A percentile compares a stretch with the other conserved stretches of the same genome.
phyloP scores from a whole-genome alignment of 1,140 invertebrate genomes.

The Proales similis region DNA sequence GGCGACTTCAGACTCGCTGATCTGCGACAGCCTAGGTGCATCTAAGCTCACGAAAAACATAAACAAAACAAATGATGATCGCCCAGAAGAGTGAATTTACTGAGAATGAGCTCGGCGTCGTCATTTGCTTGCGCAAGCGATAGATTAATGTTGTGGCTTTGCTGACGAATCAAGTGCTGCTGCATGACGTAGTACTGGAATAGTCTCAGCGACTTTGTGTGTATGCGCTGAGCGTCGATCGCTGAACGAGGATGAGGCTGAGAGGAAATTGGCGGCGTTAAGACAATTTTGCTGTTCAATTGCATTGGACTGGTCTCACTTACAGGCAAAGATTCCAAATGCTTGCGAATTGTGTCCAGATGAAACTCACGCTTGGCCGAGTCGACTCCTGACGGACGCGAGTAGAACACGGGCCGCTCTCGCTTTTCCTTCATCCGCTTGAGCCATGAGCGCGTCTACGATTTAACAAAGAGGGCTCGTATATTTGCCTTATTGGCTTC shows the following conservation, averaged over 20 bases:
- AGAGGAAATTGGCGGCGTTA: background rate
- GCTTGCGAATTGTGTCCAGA: conserved; percentile 26
- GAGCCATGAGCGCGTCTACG: conserved; percentile 12
- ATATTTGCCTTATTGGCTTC: too few species aligned
- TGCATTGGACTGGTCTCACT: background rate
- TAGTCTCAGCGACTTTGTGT: conserved; percentile 12
- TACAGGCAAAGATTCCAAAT: conserved; percentile 30
- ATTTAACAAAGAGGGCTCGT: too few species aligned
- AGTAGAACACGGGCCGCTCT: conserved; percentile 2
- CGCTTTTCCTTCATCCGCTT: conserved; percentile 11
- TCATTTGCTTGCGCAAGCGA: conserved; percentile 3
- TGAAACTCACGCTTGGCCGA: background rate
- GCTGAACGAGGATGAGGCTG: conserved; percentile 17
- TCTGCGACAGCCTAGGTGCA: conserved; percentile 13
- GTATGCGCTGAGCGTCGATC: background rate
- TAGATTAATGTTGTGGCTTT: conserved; percentile 16
- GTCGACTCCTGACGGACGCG: conserved; percentile 14
- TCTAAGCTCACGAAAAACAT: background rate
- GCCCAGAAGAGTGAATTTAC: background rate
- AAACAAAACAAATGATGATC: background rate
- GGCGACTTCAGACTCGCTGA: conserved; percentile 5
- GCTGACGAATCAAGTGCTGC: conserved; percentile 7
- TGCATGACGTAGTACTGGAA: conserved; percentile 31
- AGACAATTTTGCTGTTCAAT: background rate
- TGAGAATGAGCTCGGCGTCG: conserved; percentile 19